Evolutionary conservation across 2,888 invertebrate genomes (phyloP).

Genomic region (Acanthoscelides obtectus): DNA sequence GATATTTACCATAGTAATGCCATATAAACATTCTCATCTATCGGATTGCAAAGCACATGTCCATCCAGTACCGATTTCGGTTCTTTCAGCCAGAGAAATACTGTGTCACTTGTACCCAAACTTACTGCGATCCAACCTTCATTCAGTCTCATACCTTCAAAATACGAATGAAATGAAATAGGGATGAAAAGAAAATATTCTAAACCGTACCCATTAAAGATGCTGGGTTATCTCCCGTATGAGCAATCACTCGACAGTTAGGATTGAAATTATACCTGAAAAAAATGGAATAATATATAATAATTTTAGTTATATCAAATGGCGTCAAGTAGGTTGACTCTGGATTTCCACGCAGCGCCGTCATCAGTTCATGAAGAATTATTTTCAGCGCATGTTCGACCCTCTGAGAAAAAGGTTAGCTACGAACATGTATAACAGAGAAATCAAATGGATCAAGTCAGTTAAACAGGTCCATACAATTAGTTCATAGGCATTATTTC

Average conservation of each 20-base stretch:
- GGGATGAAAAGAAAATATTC: constrained; percentile 13
- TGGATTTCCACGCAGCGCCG: too few species aligned
- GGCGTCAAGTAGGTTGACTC: too few species aligned
- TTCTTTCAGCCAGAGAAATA: constrained; percentile 71
- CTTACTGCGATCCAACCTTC: constrained; percentile 83
- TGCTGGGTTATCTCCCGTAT: constrained; percentile 94
- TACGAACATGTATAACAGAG: too few species aligned
- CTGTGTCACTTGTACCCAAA: constrained; percentile 90
- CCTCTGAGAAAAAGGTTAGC: too few species aligned
- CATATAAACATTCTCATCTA: constrained; percentile 75
- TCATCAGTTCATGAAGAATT: too few species aligned
- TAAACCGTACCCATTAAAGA: constrained; percentile 63
- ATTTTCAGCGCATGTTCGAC: too few species aligned
- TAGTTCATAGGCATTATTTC: too few species aligned
- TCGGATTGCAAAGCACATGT: constrained; percentile 84
- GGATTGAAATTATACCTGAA: constrained; percentile 75
- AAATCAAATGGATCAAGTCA: too few species aligned
- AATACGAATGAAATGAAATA: not conserved
- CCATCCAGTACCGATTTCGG: constrained; percentile 70
- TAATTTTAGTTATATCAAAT: too few species aligned
- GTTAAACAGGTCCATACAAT: too few species aligned
- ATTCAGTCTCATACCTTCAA: constrained; percentile 68
- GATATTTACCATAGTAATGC: constrained; percentile 83
- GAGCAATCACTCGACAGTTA: constrained; percentile 77
- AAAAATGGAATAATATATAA: too few species aligned